These are phyloP conservation scores for Cervus canadensis DNA, from an alignment of 2,113 vertebrate species.

Conservation along the genomic window DNA sequence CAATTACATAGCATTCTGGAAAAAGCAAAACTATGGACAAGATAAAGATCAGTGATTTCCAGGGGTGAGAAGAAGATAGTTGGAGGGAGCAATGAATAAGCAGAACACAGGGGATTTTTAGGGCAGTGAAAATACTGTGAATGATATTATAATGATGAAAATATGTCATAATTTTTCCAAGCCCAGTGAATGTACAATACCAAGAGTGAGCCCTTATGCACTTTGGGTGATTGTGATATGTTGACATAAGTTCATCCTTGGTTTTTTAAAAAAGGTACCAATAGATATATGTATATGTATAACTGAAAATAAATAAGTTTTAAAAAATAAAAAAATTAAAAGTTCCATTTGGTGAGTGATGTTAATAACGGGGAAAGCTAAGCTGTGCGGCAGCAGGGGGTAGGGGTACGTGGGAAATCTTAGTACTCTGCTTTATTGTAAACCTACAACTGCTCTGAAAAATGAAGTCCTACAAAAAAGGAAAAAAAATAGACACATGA, in stretches of 20 bases:
- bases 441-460: background rate
- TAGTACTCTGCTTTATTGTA: background rate
- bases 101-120: background rate
- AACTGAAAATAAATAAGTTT: background rate
- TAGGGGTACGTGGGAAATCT: background rate
- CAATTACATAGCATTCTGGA: background rate
- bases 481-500: background rate
- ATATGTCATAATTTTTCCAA: background rate
- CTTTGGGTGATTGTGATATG: background rate
- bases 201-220: background rate
- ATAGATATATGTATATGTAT: background rate
- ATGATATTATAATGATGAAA: background rate
- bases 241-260: background rate
- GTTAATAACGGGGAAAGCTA: background rate
- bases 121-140: background rate
- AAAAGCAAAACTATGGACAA: background rate
- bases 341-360: background rate
- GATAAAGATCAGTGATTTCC: background rate
- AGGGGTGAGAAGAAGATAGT: background rate
- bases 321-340: background rate
- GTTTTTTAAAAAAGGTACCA: background rate
- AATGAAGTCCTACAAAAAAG: background rate
- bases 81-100: background rate
- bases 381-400: accelerated
- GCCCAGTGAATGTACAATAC: background rate